Evolutionary conservation across 35 echinoderm and acorn worm genomes (phyloP).

Genomic region (Amphiura filiformis): DNA sequence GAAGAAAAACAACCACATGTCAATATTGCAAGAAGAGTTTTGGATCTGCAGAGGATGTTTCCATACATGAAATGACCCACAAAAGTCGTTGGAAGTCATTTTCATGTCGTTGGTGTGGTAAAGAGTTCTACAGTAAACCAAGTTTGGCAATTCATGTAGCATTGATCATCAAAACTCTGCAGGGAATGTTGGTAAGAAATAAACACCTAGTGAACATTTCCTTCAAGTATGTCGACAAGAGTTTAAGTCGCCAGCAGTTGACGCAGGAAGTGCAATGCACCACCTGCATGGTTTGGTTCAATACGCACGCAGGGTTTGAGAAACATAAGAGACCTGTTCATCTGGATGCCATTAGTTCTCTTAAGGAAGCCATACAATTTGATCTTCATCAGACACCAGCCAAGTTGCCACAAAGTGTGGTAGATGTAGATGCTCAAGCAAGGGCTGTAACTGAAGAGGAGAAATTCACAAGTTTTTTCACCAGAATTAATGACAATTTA

Average conservation of each 20-base stretch:
- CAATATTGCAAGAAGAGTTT: neutral
- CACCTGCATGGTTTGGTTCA: neutral
- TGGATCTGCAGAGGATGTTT: neutral
- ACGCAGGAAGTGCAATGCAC: neutral
- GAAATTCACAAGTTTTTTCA: neutral
- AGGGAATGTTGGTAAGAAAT: neutral
- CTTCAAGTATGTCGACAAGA: neutral
- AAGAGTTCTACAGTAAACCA: neutral
- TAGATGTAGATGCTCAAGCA: neutral
- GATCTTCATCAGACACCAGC: neutral
- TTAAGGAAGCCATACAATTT: neutral
- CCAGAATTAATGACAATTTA: neutral
- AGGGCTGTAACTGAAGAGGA: neutral
- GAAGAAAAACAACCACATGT: neutral
- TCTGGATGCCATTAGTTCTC: too few relatives aligned
- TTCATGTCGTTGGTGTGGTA: neutral
- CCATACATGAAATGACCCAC: neutral
- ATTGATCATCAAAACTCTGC: neutral
- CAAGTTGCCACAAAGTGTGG: neutral
- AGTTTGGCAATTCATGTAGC: neutral
- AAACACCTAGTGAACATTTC: neutral
- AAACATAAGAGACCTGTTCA: neutral
- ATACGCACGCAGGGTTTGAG: neutral
- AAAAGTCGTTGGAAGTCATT: neutral
- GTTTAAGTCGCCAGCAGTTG: neutral